Evolutionary conservation across 2,888 invertebrate genomes (phyloP), one percentile per base, ranked within the genome.

Genomic region (Digitonthophagus gazella): DNA sequence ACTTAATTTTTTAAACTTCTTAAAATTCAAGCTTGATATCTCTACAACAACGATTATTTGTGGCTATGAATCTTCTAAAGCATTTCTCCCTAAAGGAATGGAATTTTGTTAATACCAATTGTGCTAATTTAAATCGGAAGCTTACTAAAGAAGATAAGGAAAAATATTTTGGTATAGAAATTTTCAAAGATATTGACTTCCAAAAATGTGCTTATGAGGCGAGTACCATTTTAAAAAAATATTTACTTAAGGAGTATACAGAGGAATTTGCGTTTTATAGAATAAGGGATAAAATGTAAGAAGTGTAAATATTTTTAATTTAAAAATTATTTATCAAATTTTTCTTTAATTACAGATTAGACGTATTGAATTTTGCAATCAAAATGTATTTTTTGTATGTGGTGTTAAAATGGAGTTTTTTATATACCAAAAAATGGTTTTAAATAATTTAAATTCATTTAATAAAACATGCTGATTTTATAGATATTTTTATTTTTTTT

Each of bases 21-120:
- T 54, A n/a, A n/a, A n/a, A n/a, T n/a, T 58, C 58, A n/a, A 67
- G 67, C 18, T 44, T 67, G 58, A 58, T 67, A 14, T 58, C 58
- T 16, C 1, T 67, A 11, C 67, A 67, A 67, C 58, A 58, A 22
- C 57, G 67, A 22, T 15, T 67, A 14, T 54, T 56, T 18, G 4
- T 54, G 11, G 66, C 20, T 16, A 19, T 15, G 11, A 67, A 67
- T 22, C 22, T 67, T 15, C 58, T 67, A 11, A 6, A 20, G 16
- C 22, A 67, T 19, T 67, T 67, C 28, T 14, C 58, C 2, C n/a
- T 67, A 8, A 57, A 44, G 16, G 28, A 67, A 22, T 67, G 57
- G 19, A 67, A n/a, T 11, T 67, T 67, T 67, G 44, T 20, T 4
- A 58, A 67, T 11, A 16, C 18, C 2, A 67, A 67, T n/a, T 15